These are phyloP conservation scores for Hirtodrosophila histrioides DNA, from an alignment of 2,888 invertebrate species.

Conservation along the genomic window DNA sequence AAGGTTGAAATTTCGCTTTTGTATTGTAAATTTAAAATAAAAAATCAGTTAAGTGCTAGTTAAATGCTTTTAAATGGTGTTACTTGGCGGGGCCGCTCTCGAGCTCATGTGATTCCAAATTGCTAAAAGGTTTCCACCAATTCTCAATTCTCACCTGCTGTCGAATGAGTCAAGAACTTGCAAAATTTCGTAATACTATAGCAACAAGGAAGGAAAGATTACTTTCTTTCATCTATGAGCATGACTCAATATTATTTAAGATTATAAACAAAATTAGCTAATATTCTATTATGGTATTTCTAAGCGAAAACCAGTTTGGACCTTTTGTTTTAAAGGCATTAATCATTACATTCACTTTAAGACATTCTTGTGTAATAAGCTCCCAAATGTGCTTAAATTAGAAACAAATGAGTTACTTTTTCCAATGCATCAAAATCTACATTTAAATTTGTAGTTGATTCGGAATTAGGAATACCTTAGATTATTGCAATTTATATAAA, in stretches of 20 bases:
- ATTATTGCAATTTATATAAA: no score
- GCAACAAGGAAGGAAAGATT: background rate
- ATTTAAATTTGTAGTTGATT: no score
- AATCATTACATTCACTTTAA: conserved; percentile 1
- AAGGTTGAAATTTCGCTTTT: conserved; percentile 41
- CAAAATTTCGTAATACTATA: conserved; percentile 10
- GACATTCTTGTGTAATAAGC: conserved; percentile 8
- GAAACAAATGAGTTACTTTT: background rate
- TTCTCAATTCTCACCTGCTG: conserved; percentile 23
- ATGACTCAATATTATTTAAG: background rate
- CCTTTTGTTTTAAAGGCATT: conserved; percentile 3
- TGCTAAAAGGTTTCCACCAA: conserved; percentile 51
- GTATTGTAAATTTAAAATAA: conserved; percentile 48
- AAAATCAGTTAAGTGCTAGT: conserved; percentile 36
- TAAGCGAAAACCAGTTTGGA: background rate
- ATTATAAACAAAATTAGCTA: no score
- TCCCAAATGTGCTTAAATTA: background rate
- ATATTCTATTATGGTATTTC: no score
- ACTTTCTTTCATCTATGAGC: conserved; percentile 12
- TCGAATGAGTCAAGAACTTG: conserved; percentile 20
- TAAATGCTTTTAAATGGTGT: conserved; percentile 28
- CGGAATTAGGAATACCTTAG: no score
- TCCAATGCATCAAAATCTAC: no score
- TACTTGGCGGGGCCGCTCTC: conserved; percentile 18
- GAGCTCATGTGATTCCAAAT: conserved; percentile 51